phyloP scores from a whole-genome alignment of 2,797 vertebrate genomes.

The Melopsittacus undulatus region DNA sequence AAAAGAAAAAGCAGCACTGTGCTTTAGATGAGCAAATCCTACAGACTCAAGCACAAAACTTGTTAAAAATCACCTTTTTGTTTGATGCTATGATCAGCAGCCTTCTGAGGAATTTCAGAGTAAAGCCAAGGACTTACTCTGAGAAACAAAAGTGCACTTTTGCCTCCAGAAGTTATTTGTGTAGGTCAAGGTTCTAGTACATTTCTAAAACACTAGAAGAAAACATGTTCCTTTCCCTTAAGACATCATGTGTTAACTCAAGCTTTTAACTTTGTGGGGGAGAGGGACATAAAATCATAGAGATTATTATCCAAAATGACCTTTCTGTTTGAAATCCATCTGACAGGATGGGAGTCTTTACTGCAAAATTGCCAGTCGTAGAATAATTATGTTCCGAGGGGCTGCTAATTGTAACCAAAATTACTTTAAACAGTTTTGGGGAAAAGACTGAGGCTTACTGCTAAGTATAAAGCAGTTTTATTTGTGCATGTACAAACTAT shows the following conservation, averaged over 20 bases:
- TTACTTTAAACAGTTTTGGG: constrained; percentile 15
- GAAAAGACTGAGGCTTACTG: neutral
- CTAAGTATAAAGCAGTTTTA: constrained; percentile 14
- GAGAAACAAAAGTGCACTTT: neutral
- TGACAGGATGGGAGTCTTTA: neutral
- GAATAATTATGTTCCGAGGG: neutral
- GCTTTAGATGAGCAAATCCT: constrained; percentile 5
- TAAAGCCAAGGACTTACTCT: neutral
- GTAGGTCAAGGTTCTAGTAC: neutral
- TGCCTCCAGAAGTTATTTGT: neutral
- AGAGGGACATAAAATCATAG: neutral
- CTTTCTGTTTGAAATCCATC: constrained; percentile 6
- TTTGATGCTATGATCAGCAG: neutral
- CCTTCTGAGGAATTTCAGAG: constrained; percentile 25
- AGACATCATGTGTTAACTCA: neutral
- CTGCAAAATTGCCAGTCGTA: neutral
- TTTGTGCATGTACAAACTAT: constrained; percentile 1
- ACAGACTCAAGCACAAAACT: constrained; percentile 20
- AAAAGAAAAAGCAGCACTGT: neutral
- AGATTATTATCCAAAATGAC: neutral
- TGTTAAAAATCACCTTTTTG: constrained; percentile 26
- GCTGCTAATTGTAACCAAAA: constrained; percentile 30
- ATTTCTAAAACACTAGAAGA: neutral
- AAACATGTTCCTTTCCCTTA: neutral
- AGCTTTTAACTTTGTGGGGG: neutral